Base-by-base conservation (phyloP, 2,113 vertebrate genomes). In the Eupsittula cactorum region DNA sequence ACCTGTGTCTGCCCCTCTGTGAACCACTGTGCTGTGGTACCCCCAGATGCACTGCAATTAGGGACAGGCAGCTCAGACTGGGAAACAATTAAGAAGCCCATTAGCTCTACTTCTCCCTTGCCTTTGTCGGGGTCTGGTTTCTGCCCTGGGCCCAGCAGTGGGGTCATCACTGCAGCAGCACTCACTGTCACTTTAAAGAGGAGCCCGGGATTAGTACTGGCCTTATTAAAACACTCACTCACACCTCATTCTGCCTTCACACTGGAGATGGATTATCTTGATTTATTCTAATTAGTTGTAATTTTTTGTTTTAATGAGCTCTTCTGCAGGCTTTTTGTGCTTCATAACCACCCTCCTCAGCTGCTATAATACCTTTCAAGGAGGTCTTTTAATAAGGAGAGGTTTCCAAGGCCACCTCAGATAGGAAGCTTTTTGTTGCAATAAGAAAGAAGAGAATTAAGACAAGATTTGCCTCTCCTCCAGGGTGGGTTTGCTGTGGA, bases 231-330 rank as follows among this genome's bases (percentile, higher is more conserved):
- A 94, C 68, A n/a, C 70, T 95, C 88, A 25, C 91, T 79, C 89
- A 47, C 33, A 83, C 91, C 93, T 97, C 67, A n/a, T 91, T 91
- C 86, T 93, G 95, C 96, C 88, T 97, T 93, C 65, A 89, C 67
- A 16, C 35, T 92, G 88, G 90, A 92, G 93, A 93, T 92, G 70
- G 82, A 95, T 95, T 94, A 95, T n/a, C 76, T 92, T 91, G 95
- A 96, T 97, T 96, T 91, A 94, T 97, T 95, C 92, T 96, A 97
- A 95, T 96, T 95, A 95, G 82, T 78, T 41, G 47, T 95, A 97
- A 97, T 95, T 97, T 97, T 97, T 97, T 95, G 86, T 92, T 95
- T 96, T 97, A 97, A 97, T 95, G 96, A 97, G 94, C 93, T 95
- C 94, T 93, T 97, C 94, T 92, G 65, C 95, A 93, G 94, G 95